These are phyloP conservation scores for Belgica antarctica DNA, from an alignment of 2,888 invertebrate genomes.

Conservation along the genomic window DNA sequence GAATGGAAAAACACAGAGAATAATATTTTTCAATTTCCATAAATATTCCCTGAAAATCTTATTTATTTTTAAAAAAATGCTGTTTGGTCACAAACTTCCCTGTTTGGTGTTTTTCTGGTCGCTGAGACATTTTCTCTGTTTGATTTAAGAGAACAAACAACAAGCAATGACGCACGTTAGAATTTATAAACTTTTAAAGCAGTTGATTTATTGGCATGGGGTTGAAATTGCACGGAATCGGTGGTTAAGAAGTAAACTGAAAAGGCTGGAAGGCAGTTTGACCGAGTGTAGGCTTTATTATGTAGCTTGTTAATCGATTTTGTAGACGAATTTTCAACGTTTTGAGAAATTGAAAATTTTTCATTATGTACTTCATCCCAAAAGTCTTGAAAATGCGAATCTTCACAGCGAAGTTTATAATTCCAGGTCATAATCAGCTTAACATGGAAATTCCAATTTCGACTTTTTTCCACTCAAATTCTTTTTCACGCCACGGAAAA, in stretches of 20 bases:
- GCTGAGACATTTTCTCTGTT: background rate
- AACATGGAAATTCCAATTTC: background rate
- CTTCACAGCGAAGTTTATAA: background rate
- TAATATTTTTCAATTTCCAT: slow-evolving; percentile 44
- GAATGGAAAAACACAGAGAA: background rate
- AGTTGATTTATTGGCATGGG: slow-evolving; percentile 42
- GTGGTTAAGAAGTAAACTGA: background rate
- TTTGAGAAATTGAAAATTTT: slow-evolving; percentile 3
- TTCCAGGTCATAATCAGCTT: slow-evolving; percentile 28
- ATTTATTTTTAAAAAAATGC: slow-evolving; percentile 33
- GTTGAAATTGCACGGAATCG: slow-evolving; percentile 17
- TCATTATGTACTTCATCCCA: background rate
- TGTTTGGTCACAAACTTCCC: slow-evolving; percentile 33
- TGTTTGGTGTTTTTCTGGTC: background rate
- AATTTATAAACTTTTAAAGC: slow-evolving; percentile 43
- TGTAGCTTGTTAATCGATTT: background rate
- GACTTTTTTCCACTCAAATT: background rate
- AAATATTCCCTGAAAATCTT: slow-evolving; percentile 34
- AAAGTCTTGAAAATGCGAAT: too few species aligned
- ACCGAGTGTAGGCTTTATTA: too few species aligned
- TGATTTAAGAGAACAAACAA: slow-evolving; percentile 13
- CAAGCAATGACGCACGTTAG: slow-evolving; percentile 38
- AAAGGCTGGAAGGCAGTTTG: background rate
- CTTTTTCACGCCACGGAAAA: background rate
- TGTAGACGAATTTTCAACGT: background rate